A percentile compares a stretch with the other conserved stretches of the same genome.
phyloP scores from a whole-genome alignment of 2,797 vertebrate genomes.

The Morelia viridis region DNA sequence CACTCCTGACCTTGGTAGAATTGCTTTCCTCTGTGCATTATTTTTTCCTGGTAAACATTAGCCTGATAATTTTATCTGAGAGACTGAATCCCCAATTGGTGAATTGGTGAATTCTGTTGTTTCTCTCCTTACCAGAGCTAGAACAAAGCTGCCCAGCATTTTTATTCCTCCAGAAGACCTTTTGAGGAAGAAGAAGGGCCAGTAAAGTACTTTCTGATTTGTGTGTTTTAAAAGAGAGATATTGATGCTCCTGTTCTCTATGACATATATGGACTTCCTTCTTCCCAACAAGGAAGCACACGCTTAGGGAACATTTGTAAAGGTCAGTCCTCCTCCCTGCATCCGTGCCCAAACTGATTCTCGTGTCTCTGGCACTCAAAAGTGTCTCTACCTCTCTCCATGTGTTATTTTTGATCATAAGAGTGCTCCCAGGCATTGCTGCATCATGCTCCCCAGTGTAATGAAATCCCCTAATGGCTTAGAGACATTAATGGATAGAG shows the following conservation, averaged over 20 bases:
- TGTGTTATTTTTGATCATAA: slow-evolving; percentile 38
- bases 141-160: not conserved
- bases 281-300: not conserved
- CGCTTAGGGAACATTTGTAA: not conserved
- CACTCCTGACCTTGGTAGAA: not conserved
- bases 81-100: not conserved
- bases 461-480: slow-evolving; percentile 54
- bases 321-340: not conserved
- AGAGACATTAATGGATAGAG: slow-evolving; percentile 52
- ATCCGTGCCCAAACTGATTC: not conserved
- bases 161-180: not conserved
- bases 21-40: not conserved
- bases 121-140: not conserved
- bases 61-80: not conserved
- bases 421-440: not conserved
- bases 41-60: not conserved
- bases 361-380: not conserved
- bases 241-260: not conserved
- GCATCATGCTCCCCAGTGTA: slow-evolving; percentile 43
- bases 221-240: not conserved
- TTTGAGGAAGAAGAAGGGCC: not conserved
- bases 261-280: not conserved
- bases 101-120: not conserved
- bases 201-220: not conserved
- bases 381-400: rapidly evolving